Evolutionary conservation across 2,888 invertebrate genomes (phyloP), one percentile per base, ranked within the genome.

Genomic region (Apoda limacodes): DNA sequence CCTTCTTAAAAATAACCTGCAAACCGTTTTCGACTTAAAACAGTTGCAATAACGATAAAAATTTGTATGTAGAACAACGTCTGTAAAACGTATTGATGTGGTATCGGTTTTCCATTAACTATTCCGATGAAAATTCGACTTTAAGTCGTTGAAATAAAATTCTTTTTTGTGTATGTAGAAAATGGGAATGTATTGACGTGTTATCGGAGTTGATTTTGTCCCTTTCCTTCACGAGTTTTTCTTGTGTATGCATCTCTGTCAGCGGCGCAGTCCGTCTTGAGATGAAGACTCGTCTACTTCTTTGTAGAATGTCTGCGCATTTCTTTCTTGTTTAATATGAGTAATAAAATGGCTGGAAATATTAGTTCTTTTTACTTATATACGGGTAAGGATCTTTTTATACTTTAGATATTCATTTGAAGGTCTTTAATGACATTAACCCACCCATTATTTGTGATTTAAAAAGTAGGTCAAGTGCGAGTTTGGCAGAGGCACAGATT

Each of bases 141-240:
- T 33, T 72, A 52, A 43, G 4, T 1, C 21, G 0, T 9, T 0
- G 2, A 1, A 1, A 29, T 55, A 70, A 46, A 50, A 59, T 48
- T 37, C 35, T n/a, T n/a, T n/a, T n/a, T n/a, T n/a, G n/a, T n/a
- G n/a, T n/a, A n/a, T n/a, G n/a, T n/a, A n/a, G n/a, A n/a, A n/a
- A n/a, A 43, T 63, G 66, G 76, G 68, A 80, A 80, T 72, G 80
- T 80, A 80, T 80, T 80, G 80, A 80, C 80, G 80, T 75, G 75
- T 71, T 80, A 80, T 80, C 74, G 80, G 80, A 60, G 64, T 55
- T 68, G 58, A 45, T 54, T 58, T 66, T 51, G 68, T 78, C 78
- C 62, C 64, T 55, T 58, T 80, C 70, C 50, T 52, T 55, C 67
- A 39, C 40, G 44, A 42, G 57, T 53, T 56, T 58, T 56, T 53